A percentile compares a stretch with the other conserved stretches of the same genome.
Evolutionary conservation across 2,113 vertebrate genomes (phyloP).

Genomic region (Protomyctophum bolini): DNA sequence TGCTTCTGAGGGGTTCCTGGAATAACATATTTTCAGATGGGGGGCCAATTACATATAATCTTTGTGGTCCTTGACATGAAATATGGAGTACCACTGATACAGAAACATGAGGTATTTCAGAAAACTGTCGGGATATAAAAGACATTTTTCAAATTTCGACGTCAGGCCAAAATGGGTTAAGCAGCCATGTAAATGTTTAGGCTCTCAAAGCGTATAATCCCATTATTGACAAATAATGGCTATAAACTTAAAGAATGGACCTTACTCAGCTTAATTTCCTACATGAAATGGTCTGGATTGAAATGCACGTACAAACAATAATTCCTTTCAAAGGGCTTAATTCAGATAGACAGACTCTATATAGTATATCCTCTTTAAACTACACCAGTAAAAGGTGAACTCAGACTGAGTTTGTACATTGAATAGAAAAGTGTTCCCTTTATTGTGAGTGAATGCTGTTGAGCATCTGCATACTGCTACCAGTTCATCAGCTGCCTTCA

Average conservation of each 20-base stretch:
- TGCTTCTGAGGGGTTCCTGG: too few relatives aligned
- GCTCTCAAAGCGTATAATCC: conserved; percentile 61
- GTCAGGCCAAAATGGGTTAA: too few relatives aligned
- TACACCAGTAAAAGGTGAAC: not conserved
- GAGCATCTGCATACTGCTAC: too few relatives aligned
- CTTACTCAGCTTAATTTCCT: conserved; percentile 56
- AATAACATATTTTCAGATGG: too few relatives aligned
- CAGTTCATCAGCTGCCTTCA: too few relatives aligned
- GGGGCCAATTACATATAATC: too few relatives aligned
- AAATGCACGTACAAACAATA: conserved; percentile 43
- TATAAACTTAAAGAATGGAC: conserved; percentile 67
- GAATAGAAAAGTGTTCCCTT: not conserved
- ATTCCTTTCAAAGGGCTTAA: conserved; percentile 54
- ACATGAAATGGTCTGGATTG: conserved; percentile 70
- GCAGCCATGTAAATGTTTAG: conserved; percentile 22
- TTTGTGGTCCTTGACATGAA: too few relatives aligned
- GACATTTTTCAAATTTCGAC: too few relatives aligned
- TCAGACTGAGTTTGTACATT: not conserved
- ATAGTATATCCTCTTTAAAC: conserved; percentile 4
- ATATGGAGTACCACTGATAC: too few relatives aligned
- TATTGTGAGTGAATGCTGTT: too few relatives aligned
- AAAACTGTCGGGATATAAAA: too few relatives aligned
- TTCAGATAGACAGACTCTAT: conserved; percentile 36
- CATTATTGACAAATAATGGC: conserved; percentile 51
- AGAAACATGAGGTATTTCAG: too few relatives aligned